Base-by-base conservation (phyloP, 2,113 vertebrate species). In the Macrotus californicus region DNA sequence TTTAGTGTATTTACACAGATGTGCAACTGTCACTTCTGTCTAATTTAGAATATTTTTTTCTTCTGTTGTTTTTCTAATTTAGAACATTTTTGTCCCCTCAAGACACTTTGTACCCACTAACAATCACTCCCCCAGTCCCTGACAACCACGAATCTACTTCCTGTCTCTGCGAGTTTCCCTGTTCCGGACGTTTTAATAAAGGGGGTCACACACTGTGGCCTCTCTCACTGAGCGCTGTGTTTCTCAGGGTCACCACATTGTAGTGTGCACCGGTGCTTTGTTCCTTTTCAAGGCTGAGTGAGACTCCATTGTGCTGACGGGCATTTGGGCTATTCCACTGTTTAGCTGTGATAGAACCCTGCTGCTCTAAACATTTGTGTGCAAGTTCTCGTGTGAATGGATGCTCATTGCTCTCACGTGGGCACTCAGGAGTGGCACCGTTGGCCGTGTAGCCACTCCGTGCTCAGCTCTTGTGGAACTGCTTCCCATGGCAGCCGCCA, bases 201-300 rank as follows among this genome's bases (percentile, higher is more conserved):
- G 14, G 59, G 67, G 8, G 4, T 67, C n/a, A 2, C 39, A 5
- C 8, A 6, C 2, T 0, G 0, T 7, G 66, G 21, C 39, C 14
- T 36, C 22, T 43, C 36, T 66, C 61, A 0, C 31, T 34, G 48
- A 83, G 36, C 21, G 0, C 3, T 3, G 0, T 3, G 21, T 46
- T 24, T 48, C 76, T 22, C 3, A 3, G 43, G 39, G 24, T 4
- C 22, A 1, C 48, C 41, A 0, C 1, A 1, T 15, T 8, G 8
- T 6, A 2, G 24, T 11, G 0, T 0, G 2, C 43, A 36, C 56
- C 34, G n/a, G 72, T 22, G 26, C 39, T 15, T 56, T 1, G 0
- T 12, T 43, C 46, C 39, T 59, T 22, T 43, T 15, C 13, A 2
- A 15, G 22, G 9, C 73, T 34, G 4, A 22, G 6, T 8, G 13